phyloP scores from a whole-genome alignment of 2,888 invertebrate species.

The Endomychus coccineus region DNA sequence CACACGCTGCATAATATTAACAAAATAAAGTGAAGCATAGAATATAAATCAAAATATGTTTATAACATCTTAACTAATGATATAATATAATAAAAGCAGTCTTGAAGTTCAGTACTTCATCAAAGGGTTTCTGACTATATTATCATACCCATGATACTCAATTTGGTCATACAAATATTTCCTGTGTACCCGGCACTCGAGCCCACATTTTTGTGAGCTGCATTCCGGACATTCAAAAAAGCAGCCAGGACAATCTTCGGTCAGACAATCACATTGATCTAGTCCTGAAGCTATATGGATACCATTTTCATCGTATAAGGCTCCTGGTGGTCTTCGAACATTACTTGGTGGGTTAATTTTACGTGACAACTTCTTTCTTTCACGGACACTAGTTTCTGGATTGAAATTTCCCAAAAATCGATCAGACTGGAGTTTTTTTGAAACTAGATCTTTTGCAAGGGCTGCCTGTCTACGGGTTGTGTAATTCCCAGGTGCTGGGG shows the following conservation, averaged over 20 bases:
- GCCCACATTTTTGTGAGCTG: constrained; percentile 66
- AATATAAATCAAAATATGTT: too few relatives aligned
- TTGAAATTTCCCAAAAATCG: constrained; percentile 55
- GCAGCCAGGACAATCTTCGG: constrained; percentile 71
- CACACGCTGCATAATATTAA: too few relatives aligned
- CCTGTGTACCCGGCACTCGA: constrained; percentile 70
- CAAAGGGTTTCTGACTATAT: constrained; percentile 51
- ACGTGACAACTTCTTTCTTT: constrained; percentile 68
- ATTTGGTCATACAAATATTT: constrained; percentile 73
- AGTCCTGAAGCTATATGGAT: constrained; percentile 53
- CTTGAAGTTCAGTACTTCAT: constrained; percentile 13
- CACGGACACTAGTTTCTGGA: constrained; percentile 70
- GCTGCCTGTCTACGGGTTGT: constrained; percentile 28
- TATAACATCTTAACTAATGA: too few relatives aligned
- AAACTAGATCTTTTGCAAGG: constrained; percentile 16
- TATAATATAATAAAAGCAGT: too few relatives aligned
- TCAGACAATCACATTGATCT: constrained; percentile 81
- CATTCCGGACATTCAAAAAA: constrained; percentile 75
- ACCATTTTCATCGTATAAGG: constrained; percentile 66
- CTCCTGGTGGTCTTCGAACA: constrained; percentile 45
- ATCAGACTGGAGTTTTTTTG: constrained; percentile 22
- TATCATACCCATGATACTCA: constrained; percentile 72
- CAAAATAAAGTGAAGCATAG: too few relatives aligned
- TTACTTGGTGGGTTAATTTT: constrained; percentile 51
- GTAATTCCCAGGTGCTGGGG: constrained; percentile 20